Percentiles rank a stretch among this genome's conserved stretches.
Conservation (phyloP, 2,888 invertebrate species). For the Heteromyza rotundicornis region DNA sequence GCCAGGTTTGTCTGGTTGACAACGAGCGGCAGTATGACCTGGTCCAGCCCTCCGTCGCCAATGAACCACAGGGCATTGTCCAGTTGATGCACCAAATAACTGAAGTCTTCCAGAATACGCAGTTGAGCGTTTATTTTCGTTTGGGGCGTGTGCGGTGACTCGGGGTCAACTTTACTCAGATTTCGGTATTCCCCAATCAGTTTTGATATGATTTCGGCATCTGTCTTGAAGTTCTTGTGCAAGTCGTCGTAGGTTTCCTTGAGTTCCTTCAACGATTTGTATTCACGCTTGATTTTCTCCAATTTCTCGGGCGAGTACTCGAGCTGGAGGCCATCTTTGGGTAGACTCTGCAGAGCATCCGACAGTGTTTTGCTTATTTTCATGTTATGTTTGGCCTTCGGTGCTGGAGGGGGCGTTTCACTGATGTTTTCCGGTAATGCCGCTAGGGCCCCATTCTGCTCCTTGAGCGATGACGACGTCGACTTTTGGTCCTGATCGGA, state of each 20-base stretch:
- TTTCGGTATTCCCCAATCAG: slow-evolving; percentile 64
- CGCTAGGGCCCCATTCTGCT: slow-evolving; percentile 28
- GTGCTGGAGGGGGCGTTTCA: slow-evolving; percentile 11
- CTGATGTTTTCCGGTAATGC: slow-evolving; percentile 24
- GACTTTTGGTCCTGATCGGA: slow-evolving; percentile 42
- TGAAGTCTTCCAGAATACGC: slow-evolving; percentile 67
- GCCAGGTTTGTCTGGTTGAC: slow-evolving; percentile 68
- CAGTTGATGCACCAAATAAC: slow-evolving; percentile 75
- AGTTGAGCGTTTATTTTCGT: slow-evolving; percentile 36
- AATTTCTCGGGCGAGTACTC: slow-evolving; percentile 50
- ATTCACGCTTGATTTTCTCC: slow-evolving; percentile 62
- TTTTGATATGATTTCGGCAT: slow-evolving; percentile 69
- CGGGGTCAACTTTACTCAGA: slow-evolving; percentile 45
- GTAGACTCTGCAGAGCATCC: slow-evolving; percentile 61
- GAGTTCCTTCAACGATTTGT: slow-evolving; percentile 69
- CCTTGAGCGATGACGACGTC: slow-evolving; percentile 7
- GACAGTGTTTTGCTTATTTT: slow-evolving; percentile 51
- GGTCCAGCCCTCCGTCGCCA: slow-evolving; percentile 68
- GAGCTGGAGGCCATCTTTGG: slow-evolving; percentile 45
- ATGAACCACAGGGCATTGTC: slow-evolving; percentile 78
- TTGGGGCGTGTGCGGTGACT: slow-evolving; percentile 22
- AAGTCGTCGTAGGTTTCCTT: slow-evolving; percentile 70
- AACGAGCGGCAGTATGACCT: slow-evolving; percentile 69
- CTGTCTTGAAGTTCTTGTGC: slow-evolving; percentile 71
- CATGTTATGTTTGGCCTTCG: slow-evolving; percentile 23